Conservation (phyloP, 2,797 vertebrate genomes). For the Schizopygopsis pylzovi region DNA sequence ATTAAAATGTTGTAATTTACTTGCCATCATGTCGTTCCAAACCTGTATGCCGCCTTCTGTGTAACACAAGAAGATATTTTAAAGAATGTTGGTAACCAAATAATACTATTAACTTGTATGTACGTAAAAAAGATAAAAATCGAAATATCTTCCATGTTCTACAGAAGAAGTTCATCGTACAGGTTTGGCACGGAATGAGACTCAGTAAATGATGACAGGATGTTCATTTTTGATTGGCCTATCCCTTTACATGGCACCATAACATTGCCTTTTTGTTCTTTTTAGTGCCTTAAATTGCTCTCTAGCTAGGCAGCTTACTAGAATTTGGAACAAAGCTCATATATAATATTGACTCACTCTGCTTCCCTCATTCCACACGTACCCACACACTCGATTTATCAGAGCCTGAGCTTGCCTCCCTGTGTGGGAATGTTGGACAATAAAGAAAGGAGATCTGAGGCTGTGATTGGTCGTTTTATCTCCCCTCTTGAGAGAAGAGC, state of each 20-base stretch:
- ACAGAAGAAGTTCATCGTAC: background rate
- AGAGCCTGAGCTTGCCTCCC: constrained; percentile 36
- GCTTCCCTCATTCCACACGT: constrained; percentile 24
- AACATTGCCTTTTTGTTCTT: background rate
- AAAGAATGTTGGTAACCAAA: background rate
- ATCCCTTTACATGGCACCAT: background rate
- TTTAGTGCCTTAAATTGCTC: background rate
- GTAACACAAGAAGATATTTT: background rate
- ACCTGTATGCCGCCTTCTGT: background rate
- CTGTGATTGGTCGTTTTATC: constrained; percentile 58
- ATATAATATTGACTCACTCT: constrained; percentile 11
- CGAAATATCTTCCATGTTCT: background rate
- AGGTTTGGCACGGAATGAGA: background rate
- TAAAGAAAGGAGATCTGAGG: constrained; percentile 47
- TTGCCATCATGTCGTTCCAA: background rate
- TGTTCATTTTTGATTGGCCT: background rate
- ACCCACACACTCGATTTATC: constrained; percentile 24
- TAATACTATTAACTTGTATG: background rate
- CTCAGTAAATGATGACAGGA: background rate
- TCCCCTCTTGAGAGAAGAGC: constrained; percentile 48
- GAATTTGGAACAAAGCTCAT: background rate
- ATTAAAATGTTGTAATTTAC: background rate
- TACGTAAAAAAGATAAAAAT: background rate
- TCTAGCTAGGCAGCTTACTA: background rate
- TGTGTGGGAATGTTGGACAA: constrained; percentile 51